Evolutionary conservation across 2,797 vertebrate species (phyloP), one percentile per base, ranked within the genome.

Genomic region (Thunnus albacares): DNA sequence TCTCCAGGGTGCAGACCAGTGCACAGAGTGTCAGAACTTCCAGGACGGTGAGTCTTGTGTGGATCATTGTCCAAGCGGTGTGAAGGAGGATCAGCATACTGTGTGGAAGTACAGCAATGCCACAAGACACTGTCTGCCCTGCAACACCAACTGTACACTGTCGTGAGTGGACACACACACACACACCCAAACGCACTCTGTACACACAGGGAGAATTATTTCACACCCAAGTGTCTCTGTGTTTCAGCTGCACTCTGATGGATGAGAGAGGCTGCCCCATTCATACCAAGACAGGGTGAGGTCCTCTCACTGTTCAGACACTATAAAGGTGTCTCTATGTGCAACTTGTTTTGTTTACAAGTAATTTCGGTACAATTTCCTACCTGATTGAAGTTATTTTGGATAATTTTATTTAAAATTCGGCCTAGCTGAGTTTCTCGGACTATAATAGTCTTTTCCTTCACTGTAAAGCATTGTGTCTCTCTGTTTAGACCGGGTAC

Each of bases 51-150:
- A 94, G 20, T 86, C 85, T 60, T 99, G 98, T 0, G 97, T 98
- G 87, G 94, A 95, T 12, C 96, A 89, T 3, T 99, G 98, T 90
- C 97, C 98, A 77, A 98, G 96, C 0, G 97, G 97, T 0, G 95
- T 97, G 80, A 99, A 99, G 84, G 94, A 95, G 0, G 97, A 98
- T 10, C 97, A 97, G 43, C 95, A 96, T 65, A 97, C 96, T 1
- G 79, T 99, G 76, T 99, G 97, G 98, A 99, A 99, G 87, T 98
- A 96, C 87, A 95, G 95, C 0, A 97, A 99, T 0, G 96, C 95
- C 1, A 95, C 97, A 0, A 92, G 95, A 14, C 88, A 96, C 62
- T 99, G 98, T 87, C 95, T 97, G 86, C 89, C 94, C 5, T 99
- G 98, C 82, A 95, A 96, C 77, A 96, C 94, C 91, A 99, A 98